A percentile compares a stretch with the other conserved stretches of the same genome.
Conservation (phyloP, 1,140 invertebrate species). For the Subanguina moxae region DNA sequence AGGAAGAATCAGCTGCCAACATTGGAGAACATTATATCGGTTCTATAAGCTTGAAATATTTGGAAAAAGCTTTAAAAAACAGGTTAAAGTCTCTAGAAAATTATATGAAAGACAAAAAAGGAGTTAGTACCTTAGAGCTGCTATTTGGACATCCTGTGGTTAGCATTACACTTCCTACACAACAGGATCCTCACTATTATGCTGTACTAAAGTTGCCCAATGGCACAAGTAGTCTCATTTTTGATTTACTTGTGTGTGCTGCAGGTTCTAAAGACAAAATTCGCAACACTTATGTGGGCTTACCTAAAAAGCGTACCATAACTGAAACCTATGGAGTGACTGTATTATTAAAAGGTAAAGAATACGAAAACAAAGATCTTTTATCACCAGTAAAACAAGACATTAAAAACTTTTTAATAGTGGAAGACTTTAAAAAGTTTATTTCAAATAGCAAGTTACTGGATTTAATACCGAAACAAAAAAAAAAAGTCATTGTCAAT, state of each 20-base stretch:
- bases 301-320: background rate
- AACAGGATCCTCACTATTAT: background rate
- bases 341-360: too few relatives aligned
- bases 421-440: too few relatives aligned
- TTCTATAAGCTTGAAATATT: background rate
- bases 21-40: background rate
- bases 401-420: too few relatives aligned
- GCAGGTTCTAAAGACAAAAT: background rate
- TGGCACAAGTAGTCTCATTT: background rate
- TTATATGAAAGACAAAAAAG: background rate
- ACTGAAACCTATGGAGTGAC: too few relatives aligned
- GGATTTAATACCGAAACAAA: too few relatives aligned
- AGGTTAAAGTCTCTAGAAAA: background rate
- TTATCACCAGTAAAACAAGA: too few relatives aligned
- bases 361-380: too few relatives aligned
- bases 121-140: background rate
- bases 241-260: background rate
- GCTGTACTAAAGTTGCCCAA: too few relatives aligned
- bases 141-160: background rate
- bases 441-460: too few relatives aligned
- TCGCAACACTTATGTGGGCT: background rate
- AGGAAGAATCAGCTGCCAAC: background rate
- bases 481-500: too few relatives aligned
- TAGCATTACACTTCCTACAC: background rate
- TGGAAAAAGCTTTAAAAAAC: background rate